These are phyloP conservation scores for Pristionchus mayeri DNA, from an alignment of 2,888 invertebrate species.

Conservation along the genomic window DNA sequence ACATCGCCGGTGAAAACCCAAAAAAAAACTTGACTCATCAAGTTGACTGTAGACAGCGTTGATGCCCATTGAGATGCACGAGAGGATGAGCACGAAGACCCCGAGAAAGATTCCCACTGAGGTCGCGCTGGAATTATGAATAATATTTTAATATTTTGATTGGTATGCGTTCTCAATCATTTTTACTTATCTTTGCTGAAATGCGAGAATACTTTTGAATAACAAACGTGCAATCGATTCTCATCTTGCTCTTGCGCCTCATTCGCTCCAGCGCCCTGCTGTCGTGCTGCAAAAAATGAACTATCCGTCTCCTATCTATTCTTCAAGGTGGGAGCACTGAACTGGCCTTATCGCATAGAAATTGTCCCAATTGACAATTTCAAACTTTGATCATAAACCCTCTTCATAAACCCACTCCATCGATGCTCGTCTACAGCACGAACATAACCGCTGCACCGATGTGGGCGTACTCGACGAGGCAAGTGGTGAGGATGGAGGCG, in stretches of 20 bases:
- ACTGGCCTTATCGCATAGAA: too few relatives aligned
- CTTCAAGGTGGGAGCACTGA: too few relatives aligned
- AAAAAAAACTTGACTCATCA: conserved; percentile 13
- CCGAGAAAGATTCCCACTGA: conserved; percentile 73
- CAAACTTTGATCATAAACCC: too few relatives aligned
- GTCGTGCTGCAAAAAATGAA: conserved; percentile 13
- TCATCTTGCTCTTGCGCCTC: conserved; percentile 66
- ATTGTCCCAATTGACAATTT: too few relatives aligned
- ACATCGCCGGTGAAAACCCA: too few relatives aligned
- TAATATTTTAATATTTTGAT: too few relatives aligned
- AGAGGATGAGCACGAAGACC: conserved; percentile 71
- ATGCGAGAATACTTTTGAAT: too few relatives aligned
- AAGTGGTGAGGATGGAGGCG: conserved; percentile 73
- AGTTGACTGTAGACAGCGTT: conserved; percentile 68
- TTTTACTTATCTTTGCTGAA: too few relatives aligned
- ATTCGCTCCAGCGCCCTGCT: conserved; percentile 38
- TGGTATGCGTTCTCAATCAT: too few relatives aligned
- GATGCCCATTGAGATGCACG: conserved; percentile 73
- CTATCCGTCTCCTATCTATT: too few relatives aligned
- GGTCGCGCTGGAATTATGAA: conserved; percentile 70
- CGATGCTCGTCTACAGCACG: conserved; percentile 71
- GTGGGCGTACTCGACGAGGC: conserved; percentile 71
- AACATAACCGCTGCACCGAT: conserved; percentile 75
- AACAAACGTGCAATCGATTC: conserved; percentile 72
- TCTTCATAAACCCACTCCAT: conserved; percentile 53